These are phyloP conservation scores for Clarias magur DNA, from an alignment of 2,113 vertebrate genomes.

Conservation along the genomic window DNA sequence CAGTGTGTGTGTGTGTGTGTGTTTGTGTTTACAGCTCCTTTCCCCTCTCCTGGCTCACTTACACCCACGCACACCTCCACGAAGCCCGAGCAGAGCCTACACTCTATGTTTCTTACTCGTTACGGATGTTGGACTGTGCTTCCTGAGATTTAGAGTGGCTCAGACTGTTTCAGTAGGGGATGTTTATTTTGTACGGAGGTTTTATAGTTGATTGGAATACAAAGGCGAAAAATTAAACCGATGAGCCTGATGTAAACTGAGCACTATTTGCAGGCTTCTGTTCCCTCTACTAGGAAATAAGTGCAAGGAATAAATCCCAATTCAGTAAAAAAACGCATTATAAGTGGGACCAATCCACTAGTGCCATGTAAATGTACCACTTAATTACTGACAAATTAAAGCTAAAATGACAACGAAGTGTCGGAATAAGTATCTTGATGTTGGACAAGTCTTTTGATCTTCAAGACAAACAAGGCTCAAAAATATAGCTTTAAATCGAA, in stretches of 20 bases:
- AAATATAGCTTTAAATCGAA: background rate
- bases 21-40: background rate
- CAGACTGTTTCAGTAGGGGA: background rate
- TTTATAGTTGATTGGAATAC: constrained; percentile 15
- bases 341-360: constrained; percentile 1
- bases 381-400: background rate
- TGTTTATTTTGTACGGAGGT: constrained; percentile 11
- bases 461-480: background rate
- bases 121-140: constrained; percentile 26
- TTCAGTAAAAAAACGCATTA: background rate
- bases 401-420: too few species aligned
- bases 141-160: background rate
- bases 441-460: background rate
- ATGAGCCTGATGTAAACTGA: constrained; percentile 4
- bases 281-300: background rate
- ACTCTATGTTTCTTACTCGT: constrained; percentile 37
- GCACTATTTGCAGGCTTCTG: background rate
- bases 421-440: background rate
- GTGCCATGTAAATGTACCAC: background rate
- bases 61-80: constrained; percentile 16
- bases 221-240: background rate
- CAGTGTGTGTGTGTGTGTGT: background rate
- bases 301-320: background rate
- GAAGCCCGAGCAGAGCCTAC: constrained; percentile 7
- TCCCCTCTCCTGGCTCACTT: constrained; percentile 18